Evolutionary conservation across 2,888 invertebrate species (phyloP).

Genomic region (Agrochola litura): DNA sequence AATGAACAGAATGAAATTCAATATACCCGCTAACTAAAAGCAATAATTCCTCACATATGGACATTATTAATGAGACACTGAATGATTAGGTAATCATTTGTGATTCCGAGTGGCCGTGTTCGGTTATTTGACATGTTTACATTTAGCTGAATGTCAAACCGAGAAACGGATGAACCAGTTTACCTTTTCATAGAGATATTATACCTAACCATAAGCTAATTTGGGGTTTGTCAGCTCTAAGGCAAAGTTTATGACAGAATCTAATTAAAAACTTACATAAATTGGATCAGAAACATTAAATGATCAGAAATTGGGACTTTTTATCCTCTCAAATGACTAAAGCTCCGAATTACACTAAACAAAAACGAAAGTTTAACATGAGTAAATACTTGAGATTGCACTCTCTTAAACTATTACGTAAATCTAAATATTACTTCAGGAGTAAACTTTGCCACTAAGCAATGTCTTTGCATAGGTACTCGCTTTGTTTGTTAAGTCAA

Average conservation of each 20-base stretch:
- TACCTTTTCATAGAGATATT: background rate
- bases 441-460: conserved; percentile 48
- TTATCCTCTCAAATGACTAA: background rate
- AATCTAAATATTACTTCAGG: conserved; percentile 44
- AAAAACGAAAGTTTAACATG: conserved; percentile 1
- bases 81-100: conserved; percentile 54
- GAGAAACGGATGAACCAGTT: background rate
- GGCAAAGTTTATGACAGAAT: conserved; percentile 14
- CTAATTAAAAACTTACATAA: conserved; percentile 3
- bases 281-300: background rate
- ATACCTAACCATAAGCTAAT: conserved; percentile 4
- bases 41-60: conserved; percentile 44
- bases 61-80: conserved; percentile 45
- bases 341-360: background rate
- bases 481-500: conserved; percentile 49
- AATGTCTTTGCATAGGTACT: conserved; percentile 14
- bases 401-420: conserved; percentile 42
- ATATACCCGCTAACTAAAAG: conserved; percentile 42
- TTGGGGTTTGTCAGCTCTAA: conserved; percentile 10
- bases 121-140: background rate
- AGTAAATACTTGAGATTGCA: conserved; percentile 25
- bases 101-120: conserved; percentile 1
- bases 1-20: conserved; percentile 44
- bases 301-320: background rate
- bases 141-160: background rate